Conservation (phyloP, 2,797 vertebrate species). For the Caiman crocodilus region DNA sequence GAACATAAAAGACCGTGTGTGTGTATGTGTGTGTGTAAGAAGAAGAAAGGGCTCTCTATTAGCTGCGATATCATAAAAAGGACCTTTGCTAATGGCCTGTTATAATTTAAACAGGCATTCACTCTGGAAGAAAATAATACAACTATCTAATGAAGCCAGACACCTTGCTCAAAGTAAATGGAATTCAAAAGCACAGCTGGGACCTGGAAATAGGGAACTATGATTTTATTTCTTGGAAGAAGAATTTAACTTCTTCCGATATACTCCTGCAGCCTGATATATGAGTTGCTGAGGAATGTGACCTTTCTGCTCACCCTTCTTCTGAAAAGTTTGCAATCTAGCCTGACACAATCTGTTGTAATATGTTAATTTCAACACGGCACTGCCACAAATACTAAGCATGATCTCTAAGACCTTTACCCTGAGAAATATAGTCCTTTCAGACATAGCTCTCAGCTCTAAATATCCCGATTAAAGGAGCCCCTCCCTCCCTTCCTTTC, state of each 20-base stretch:
- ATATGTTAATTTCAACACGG: conserved; percentile 79
- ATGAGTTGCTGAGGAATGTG: conserved; percentile 63
- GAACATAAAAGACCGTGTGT: neutral
- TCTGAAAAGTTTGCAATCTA: conserved; percentile 68
- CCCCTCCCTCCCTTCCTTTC: conserved; percentile 20
- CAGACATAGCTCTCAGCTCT: conserved; percentile 43
- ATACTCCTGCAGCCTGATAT: neutral
- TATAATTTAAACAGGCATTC: conserved; percentile 50
- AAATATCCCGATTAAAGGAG: conserved; percentile 27
- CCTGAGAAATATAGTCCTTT: conserved; percentile 51
- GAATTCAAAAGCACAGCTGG: conserved; percentile 1
- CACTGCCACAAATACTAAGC: conserved; percentile 71
- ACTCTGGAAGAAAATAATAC: conserved; percentile 21
- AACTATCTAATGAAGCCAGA: conserved; percentile 1
- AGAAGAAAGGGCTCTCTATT: neutral
- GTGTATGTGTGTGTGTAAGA: neutral
- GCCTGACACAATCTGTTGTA: conserved; percentile 74
- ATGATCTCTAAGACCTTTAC: conserved; percentile 74
- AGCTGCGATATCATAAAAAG: conserved; percentile 45
- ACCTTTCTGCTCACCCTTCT: conserved; percentile 76
- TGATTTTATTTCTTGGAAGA: conserved; percentile 61
- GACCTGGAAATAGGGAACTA: conserved; percentile 39
- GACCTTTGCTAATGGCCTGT: conserved; percentile 41
- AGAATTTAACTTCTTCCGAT: conserved; percentile 53
- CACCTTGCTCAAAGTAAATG: conserved; percentile 31